Evolutionary conservation across 1,140 invertebrate species (phyloP).

Genomic region (Halesus radiatus): DNA sequence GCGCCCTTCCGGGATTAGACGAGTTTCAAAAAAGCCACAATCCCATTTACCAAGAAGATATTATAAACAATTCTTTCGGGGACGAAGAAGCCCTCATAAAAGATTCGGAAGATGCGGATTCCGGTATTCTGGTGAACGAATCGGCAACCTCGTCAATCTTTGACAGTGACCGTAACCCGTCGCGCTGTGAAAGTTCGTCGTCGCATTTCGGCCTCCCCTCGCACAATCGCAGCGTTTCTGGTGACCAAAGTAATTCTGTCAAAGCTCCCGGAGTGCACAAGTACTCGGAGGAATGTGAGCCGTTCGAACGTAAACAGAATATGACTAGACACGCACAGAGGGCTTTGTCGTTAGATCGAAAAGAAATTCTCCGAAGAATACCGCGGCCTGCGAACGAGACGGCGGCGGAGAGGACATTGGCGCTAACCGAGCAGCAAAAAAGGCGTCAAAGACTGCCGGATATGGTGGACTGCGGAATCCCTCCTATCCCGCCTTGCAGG

Average conservation of each 20-base stretch:
- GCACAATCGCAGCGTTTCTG: slow-evolving; percentile 67
- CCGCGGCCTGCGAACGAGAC: slow-evolving; percentile 63
- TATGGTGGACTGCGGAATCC: slow-evolving; percentile 64
- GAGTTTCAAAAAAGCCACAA: slow-evolving; percentile 77
- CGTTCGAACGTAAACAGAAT: slow-evolving; percentile 62
- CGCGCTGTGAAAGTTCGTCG: slow-evolving; percentile 72
- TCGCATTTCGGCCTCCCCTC: slow-evolving; percentile 65
- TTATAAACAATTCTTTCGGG: slow-evolving; percentile 69
- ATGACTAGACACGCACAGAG: slow-evolving; percentile 66
- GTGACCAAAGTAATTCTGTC: slow-evolving; percentile 64
- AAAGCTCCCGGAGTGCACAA: slow-evolving; percentile 34
- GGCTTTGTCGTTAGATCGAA: slow-evolving; percentile 69
- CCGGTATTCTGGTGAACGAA: slow-evolving; percentile 82
- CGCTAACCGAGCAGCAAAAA: slow-evolving; percentile 67
- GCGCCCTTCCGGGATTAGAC: slow-evolving; percentile 79
- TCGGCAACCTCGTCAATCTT: slow-evolving; percentile 78
- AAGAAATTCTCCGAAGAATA: slow-evolving; percentile 69
- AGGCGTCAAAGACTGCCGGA: slow-evolving; percentile 65
- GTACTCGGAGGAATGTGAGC: slow-evolving; percentile 45
- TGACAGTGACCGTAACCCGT: slow-evolving; percentile 73
- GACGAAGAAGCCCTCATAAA: slow-evolving; percentile 74
- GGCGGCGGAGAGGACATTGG: slow-evolving; percentile 63
- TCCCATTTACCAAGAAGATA: slow-evolving; percentile 73
- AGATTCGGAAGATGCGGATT: slow-evolving; percentile 79
- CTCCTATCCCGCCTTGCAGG: slow-evolving; percentile 67